phyloP scores from a whole-genome alignment of 2,113 vertebrate species.

The Equus quagga region DNA sequence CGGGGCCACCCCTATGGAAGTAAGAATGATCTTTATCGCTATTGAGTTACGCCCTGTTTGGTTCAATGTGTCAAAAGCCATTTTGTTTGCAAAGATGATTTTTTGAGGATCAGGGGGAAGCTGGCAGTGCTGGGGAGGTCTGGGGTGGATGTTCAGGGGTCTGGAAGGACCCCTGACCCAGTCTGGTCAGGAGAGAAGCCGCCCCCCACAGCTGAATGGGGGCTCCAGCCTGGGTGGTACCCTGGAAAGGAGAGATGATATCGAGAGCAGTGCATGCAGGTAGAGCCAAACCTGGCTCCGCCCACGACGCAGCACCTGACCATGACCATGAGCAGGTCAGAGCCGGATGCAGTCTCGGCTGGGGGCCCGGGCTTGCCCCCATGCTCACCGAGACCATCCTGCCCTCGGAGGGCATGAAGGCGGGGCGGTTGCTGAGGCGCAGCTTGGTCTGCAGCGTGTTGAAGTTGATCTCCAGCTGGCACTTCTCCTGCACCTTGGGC shows the following conservation, averaged over 20 bases:
- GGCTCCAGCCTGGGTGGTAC: not conserved
- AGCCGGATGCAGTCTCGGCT: rapidly evolving
- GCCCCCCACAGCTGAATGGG: not conserved
- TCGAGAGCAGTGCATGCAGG: not conserved
- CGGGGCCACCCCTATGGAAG: not conserved
- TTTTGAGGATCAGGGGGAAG: not conserved
- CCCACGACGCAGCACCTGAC: rapidly evolving
- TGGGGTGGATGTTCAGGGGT: not conserved
- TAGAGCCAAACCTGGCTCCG: rapidly evolving
- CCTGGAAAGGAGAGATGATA: not conserved
- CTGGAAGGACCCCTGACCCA: not conserved
- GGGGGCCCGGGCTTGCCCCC: not conserved
- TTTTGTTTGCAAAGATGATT: not conserved
- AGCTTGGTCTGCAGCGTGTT: constrained; percentile 99
- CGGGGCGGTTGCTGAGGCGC: constrained; percentile 97
- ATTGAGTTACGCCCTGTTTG: not conserved
- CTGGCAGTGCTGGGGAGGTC: not conserved
- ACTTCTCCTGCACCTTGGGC: constrained; percentile 99
- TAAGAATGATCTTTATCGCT: not conserved
- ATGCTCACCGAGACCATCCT: constrained; percentile 97
- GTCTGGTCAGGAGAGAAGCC: not conserved
- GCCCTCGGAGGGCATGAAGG: constrained; percentile 99
- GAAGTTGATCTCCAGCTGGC: constrained; percentile 99
- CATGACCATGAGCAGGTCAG: rapidly evolving
- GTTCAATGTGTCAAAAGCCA: not conserved